Percentiles rank a stretch among this genome's conserved stretches.
These are phyloP conservation scores for Microchirus variegatus DNA, from an alignment of 2,797 vertebrate species.

Conservation along the genomic window DNA sequence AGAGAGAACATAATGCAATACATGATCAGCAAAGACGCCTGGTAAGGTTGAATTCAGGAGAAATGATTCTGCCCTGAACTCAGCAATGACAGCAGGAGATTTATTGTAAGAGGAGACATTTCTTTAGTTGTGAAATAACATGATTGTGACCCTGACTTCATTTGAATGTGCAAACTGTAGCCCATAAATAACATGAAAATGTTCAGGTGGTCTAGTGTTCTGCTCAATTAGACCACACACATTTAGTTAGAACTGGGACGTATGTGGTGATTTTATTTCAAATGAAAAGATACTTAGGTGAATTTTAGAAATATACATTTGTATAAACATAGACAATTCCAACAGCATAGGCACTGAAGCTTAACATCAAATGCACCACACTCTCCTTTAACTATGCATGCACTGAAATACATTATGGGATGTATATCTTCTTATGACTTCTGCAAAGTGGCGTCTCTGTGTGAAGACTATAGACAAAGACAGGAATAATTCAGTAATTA, in stretches of 20 bases:
- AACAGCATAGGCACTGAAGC: slow-evolving; percentile 33
- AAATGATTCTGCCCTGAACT: no score
- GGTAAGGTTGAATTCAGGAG: no score
- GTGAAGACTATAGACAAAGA: no score
- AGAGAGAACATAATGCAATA: slow-evolving; percentile 52
- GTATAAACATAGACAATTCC: no score
- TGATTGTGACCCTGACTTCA: slow-evolving; percentile 31
- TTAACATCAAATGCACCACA: slow-evolving; percentile 56
- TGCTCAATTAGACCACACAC: not conserved
- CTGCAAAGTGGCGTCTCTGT: no score
- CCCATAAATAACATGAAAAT: slow-evolving; percentile 39
- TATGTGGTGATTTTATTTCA: slow-evolving; percentile 8
- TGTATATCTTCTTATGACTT: slow-evolving; percentile 6
- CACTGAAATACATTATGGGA: slow-evolving; percentile 24
- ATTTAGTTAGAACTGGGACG: no score
- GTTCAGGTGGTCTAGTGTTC: slow-evolving; percentile 9
- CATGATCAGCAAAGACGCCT: no score
- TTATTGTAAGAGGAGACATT: slow-evolving; percentile 47
- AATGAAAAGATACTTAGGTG: no score
- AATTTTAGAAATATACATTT: no score
- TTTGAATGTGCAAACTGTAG: slow-evolving; percentile 48
- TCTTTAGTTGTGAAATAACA: slow-evolving; percentile 53
- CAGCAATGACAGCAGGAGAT: slow-evolving; percentile 39
- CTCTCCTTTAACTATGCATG: slow-evolving; percentile 47
- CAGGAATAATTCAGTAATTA: slow-evolving; percentile 19